Evolutionary conservation across 2,797 vertebrate genomes (phyloP).

Genomic region (Lophura swinhoii): DNA sequence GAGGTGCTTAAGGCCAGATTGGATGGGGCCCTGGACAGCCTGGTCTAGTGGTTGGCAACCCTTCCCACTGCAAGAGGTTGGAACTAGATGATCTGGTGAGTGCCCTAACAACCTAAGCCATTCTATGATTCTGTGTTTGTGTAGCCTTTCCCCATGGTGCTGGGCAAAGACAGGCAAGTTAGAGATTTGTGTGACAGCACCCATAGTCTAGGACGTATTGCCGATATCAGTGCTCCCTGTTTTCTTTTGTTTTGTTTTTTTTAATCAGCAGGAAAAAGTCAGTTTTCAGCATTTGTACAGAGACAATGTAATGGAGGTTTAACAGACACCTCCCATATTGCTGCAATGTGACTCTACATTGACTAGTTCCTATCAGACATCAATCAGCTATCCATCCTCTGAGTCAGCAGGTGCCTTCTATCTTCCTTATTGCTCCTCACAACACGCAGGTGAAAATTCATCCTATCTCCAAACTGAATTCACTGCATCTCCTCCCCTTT

Average conservation of each 20-base stretch:
- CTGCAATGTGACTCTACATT: background rate
- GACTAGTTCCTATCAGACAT: background rate
- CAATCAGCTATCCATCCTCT: background rate
- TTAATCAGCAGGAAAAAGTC: background rate
- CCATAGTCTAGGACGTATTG: background rate
- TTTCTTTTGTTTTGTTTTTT: background rate
- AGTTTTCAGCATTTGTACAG: constrained; percentile 1
- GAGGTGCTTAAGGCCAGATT: too few relatives aligned
- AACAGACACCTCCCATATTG: background rate
- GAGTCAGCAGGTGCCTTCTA: background rate
- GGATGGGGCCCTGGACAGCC: too few relatives aligned
- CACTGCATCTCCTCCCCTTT: background rate
- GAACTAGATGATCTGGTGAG: too few relatives aligned
- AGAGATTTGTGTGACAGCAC: background rate
- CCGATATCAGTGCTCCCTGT: background rate
- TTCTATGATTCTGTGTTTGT: too few relatives aligned
- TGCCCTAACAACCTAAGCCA: too few relatives aligned
- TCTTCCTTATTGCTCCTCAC: background rate
- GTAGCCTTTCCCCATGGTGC: background rate
- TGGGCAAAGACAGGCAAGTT: background rate
- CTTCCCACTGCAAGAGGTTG: too few relatives aligned
- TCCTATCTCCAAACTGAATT: background rate
- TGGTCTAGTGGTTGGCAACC: too few relatives aligned
- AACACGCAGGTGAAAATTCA: background rate
- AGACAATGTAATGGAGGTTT: background rate